Conservation (phyloP, 92 coral and sea anemone species). For the Siderastrea siderea region DNA sequence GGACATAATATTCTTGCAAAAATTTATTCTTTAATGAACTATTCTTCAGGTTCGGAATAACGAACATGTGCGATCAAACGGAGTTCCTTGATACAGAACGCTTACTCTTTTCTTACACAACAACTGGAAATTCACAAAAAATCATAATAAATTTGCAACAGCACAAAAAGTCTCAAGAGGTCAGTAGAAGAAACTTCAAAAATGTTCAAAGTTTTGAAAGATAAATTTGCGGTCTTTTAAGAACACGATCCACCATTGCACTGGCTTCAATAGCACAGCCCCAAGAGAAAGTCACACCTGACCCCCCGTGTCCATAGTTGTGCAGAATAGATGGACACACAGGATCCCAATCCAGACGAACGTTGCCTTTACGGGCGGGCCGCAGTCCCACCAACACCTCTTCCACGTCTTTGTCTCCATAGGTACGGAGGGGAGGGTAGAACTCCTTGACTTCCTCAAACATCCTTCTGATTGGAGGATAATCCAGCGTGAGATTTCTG, state of each 20-base stretch:
- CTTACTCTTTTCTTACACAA: too few species aligned
- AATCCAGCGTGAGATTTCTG: too few species aligned
- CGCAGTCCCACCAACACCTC: constrained; percentile 44
- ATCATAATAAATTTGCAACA: too few species aligned
- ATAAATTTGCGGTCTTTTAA: constrained; percentile 36
- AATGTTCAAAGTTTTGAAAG: constrained; percentile 22
- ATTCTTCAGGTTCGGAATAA: too few species aligned
- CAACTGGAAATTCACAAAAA: too few species aligned
- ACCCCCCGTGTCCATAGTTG: constrained; percentile 73
- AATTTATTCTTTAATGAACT: too few species aligned
- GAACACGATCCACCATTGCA: constrained; percentile 49
- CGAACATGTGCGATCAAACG: too few species aligned
- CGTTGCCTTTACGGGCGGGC: constrained; percentile 40
- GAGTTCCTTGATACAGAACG: too few species aligned
- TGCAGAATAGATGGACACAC: constrained; percentile 36
- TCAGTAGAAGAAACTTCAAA: constrained; percentile 47
- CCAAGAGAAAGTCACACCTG: constrained; percentile 74
- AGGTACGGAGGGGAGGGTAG: constrained; percentile 13
- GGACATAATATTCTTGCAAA: too few species aligned
- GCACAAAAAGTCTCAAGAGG: constrained; percentile 25
- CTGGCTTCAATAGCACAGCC: constrained; percentile 73
- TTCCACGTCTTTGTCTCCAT: constrained; percentile 33
- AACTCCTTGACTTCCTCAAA: too few species aligned
- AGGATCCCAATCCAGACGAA: constrained; percentile 58
- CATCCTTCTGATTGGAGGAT: too few species aligned